Evolutionary conservation across 2,888 invertebrate genomes (phyloP), one percentile per base, ranked within the genome.

Genomic region (Brachylomia viminalis): DNA sequence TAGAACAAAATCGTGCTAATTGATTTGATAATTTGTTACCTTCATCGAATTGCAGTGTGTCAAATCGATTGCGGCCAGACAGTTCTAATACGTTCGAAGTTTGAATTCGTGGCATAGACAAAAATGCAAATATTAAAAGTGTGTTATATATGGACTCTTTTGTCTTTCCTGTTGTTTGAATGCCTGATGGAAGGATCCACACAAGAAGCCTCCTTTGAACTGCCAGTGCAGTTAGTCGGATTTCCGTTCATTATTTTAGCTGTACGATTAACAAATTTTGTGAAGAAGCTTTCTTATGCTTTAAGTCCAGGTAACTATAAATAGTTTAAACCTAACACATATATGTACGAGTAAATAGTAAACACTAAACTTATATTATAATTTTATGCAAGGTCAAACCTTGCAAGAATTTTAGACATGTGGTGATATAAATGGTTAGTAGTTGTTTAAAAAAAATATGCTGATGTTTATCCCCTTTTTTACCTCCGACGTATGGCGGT

Each of bases 181-280:
- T 94, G 93, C 84, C 75, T 93, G 38, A 91, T 91, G 90, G 94
- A 95, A 88, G 93, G 95, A 20, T 90, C 92, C 0, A 89, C 93
- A 23, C 91, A 95, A 81, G 88, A 94, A 75, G 77, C 92, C 10
- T 88, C 91, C 5, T 94, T 94, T 83, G 91, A 98, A 90, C 93
- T 98, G 74, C 98, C 98, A 20, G 98, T 98, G n/a, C 98, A 98
- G 91, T 95, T 98, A 75, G 97, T 98, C 58, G 98, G 98, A 45
- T 98, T 98, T 91, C 98, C 98, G 0, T 97, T 98, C 80, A 98
- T 98, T 86, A 97, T 98, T 70, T 94, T 98, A 13, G 98, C 98
- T 47, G 98, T 98, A 20, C 97, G 98, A 86, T 93, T 98, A 72
- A 97, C 98, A 1, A 98, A 98, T 94, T 98, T 98, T 91, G 97